Conservation (phyloP, 1,140 invertebrate genomes). For the Drosophila funebris region DNA sequence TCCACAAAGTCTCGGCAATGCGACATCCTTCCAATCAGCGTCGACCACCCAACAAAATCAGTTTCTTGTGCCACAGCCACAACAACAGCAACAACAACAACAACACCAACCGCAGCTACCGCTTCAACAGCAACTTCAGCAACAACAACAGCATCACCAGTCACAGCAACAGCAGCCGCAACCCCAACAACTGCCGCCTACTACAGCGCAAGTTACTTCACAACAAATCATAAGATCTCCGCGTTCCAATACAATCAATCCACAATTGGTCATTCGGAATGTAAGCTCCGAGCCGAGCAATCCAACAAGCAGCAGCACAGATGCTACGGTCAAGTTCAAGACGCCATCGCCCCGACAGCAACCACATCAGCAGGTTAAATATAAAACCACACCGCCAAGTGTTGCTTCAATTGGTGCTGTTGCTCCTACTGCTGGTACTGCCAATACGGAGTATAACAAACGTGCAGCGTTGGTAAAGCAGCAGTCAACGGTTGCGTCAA, state of each 20-base stretch:
- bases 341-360: slow-evolving; percentile 49
- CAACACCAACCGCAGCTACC: slow-evolving; percentile 13
- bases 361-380: slow-evolving; percentile 35
- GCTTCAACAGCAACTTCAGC: slow-evolving; percentile 22
- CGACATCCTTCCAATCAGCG: slow-evolving; percentile 48
- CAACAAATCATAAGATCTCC: slow-evolving; percentile 68
- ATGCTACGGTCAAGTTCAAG: slow-evolving; percentile 46
- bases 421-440: background rate
- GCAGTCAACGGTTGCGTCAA: slow-evolving; percentile 6
- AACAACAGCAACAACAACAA: slow-evolving; percentile 9
- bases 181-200: slow-evolving; percentile 17
- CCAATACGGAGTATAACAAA: slow-evolving; percentile 44
- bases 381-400: slow-evolving; percentile 16
- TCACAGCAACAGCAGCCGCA: background rate
- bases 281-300: slow-evolving; percentile 12
- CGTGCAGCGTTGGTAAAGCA: slow-evolving; percentile 40
- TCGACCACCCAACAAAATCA: slow-evolving; percentile 37
- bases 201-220: slow-evolving; percentile 53
- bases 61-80: slow-evolving; percentile 14
- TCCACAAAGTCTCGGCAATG: slow-evolving; percentile 54
- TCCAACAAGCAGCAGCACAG: slow-evolving; percentile 4
- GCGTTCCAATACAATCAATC: slow-evolving; percentile 12
- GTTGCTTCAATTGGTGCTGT: background rate
- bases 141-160: background rate
- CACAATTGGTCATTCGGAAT: slow-evolving; percentile 62